Conservation (phyloP, 2,888 invertebrate genomes). For the Azorinus chamasolen region DNA sequence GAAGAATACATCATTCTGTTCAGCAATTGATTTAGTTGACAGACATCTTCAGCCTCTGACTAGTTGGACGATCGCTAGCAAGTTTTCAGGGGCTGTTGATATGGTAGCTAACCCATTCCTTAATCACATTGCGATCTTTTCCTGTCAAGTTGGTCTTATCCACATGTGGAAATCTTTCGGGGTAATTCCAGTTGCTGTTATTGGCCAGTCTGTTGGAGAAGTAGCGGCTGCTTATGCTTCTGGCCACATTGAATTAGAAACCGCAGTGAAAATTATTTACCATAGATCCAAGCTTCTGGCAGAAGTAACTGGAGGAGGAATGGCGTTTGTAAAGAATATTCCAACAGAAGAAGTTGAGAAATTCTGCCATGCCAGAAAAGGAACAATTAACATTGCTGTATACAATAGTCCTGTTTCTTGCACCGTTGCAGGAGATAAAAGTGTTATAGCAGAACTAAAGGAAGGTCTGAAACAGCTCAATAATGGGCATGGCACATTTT, state of each 20-base stretch:
- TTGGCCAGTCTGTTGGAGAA: slow-evolving; percentile 77
- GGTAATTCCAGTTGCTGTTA: slow-evolving; percentile 55
- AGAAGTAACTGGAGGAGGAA: slow-evolving; percentile 61
- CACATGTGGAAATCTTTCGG: slow-evolving; percentile 62
- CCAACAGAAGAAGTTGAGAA: slow-evolving; percentile 45
- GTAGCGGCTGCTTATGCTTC: slow-evolving; percentile 72
- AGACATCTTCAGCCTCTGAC: slow-evolving; percentile 43
- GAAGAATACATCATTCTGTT: slow-evolving; percentile 53
- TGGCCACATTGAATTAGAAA: slow-evolving; percentile 62
- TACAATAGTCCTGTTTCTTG: slow-evolving; percentile 69
- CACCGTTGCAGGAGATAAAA: slow-evolving; percentile 70
- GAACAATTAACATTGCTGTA: slow-evolving; percentile 60
- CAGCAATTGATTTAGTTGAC: slow-evolving; percentile 64
- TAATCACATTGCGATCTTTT: slow-evolving; percentile 73
- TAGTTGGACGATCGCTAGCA: slow-evolving; percentile 27
- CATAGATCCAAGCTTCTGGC: slow-evolving; percentile 63
- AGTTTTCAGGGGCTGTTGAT: slow-evolving; percentile 25
- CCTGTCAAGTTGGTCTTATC: slow-evolving; percentile 66
- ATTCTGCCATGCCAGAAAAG: slow-evolving; percentile 22
- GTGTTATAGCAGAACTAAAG: slow-evolving; percentile 16
- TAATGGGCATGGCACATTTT: too few relatives aligned
- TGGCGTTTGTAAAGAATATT: slow-evolving; percentile 67
- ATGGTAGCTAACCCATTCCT: slow-evolving; percentile 62
- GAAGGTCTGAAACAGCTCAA: background rate
- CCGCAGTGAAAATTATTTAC: slow-evolving; percentile 70